Percentiles rank a stretch among this genome's conserved stretches.
Evolutionary conservation across 2,113 vertebrate species (phyloP).

Genomic region (Anolis sagrei): DNA sequence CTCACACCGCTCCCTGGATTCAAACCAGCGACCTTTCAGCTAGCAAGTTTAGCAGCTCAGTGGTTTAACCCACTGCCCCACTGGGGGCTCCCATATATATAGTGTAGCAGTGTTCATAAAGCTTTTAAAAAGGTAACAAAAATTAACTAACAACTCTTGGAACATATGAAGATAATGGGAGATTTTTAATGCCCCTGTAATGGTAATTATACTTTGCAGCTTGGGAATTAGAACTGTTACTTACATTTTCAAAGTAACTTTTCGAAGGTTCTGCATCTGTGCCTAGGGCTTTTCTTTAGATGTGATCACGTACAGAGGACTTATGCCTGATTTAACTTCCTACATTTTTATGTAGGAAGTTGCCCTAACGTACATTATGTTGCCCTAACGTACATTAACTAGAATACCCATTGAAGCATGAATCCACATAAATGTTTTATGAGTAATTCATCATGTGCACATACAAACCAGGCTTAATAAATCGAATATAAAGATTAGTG

Average conservation of each 20-base stretch:
- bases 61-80: too few relatives aligned
- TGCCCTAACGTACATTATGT: not conserved
- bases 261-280: not conserved
- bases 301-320: not conserved
- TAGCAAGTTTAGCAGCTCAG: too few relatives aligned
- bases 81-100: too few relatives aligned
- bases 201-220: too few relatives aligned
- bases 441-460: constrained; percentile 15
- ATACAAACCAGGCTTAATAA: constrained; percentile 16
- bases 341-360: not conserved
- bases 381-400: not conserved
- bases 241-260: not conserved
- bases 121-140: too few relatives aligned
- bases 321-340: not conserved
- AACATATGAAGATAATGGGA: too few relatives aligned
- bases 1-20: too few relatives aligned
- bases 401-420: constrained; percentile 4
- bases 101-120: too few relatives aligned
- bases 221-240: not conserved
- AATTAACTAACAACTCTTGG: too few relatives aligned
- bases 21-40: too few relatives aligned
- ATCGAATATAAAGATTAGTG: constrained; percentile 22
- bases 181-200: too few relatives aligned
- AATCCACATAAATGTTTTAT: constrained; percentile 31
- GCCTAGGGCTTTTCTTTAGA: not conserved